A percentile compares a stretch with the other conserved stretches of the same genome.
These are phyloP conservation scores for Drosophila cardini DNA, from an alignment of 1,140 invertebrate species.

Conservation along the genomic window DNA sequence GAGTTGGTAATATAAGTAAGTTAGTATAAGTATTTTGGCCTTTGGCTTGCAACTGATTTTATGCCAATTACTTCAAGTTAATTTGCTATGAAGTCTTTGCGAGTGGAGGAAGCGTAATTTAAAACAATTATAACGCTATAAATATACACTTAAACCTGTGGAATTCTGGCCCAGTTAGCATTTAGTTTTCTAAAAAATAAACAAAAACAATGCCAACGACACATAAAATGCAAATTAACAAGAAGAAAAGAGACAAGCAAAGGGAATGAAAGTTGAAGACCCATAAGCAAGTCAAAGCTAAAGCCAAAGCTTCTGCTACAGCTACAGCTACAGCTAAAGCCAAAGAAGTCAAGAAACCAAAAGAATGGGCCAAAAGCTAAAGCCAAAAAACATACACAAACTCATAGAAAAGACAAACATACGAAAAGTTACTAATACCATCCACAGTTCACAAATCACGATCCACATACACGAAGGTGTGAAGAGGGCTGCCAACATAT, in stretches of 20 bases:
- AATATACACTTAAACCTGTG: not conserved
- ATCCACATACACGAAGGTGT: conserved; percentile 34
- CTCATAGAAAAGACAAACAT: conserved; percentile 44
- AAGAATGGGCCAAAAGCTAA: conserved; percentile 67
- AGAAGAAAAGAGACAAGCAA: conserved; percentile 55
- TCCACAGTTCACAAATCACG: not conserved
- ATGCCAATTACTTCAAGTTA: not conserved
- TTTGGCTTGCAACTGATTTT: conserved; percentile 2
- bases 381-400: conserved; percentile 18
- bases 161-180: conserved; percentile 39
- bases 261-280: conserved; percentile 75
- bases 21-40: not conserved
- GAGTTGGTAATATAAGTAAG: not conserved
- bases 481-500: conserved; percentile 49
- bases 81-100: not conserved
- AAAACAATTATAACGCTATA: conserved; percentile 8
- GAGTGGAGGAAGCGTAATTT: conserved; percentile 1
- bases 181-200: conserved; percentile 39
- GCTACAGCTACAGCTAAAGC: conserved; percentile 45
- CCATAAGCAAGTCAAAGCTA: conserved; percentile 39
- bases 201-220: conserved; percentile 6
- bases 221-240: conserved; percentile 79
- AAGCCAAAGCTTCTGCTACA: conserved; percentile 56
- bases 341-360: conserved; percentile 43
- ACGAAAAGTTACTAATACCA: conserved; percentile 34